phyloP scores from a whole-genome alignment of 2,113 vertebrate genomes.

The Ailurus styani region DNA sequence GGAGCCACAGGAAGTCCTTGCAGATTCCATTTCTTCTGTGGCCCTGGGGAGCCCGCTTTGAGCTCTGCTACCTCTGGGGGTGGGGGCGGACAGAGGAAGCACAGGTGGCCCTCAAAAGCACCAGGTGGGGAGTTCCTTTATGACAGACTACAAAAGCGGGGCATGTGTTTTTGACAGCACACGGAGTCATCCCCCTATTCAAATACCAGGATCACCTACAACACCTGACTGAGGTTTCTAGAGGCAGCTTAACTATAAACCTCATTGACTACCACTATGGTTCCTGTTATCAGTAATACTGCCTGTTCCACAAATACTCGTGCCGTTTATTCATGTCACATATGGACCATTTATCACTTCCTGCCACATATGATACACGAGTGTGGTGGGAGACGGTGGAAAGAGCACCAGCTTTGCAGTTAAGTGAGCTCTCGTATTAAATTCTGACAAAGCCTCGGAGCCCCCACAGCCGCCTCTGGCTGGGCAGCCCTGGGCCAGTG shows the following conservation, averaged over 20 bases:
- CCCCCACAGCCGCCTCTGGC: background rate
- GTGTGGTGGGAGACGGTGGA: background rate
- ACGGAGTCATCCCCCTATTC: background rate
- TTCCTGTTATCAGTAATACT: background rate
- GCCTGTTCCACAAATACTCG: background rate
- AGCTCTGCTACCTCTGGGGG: background rate
- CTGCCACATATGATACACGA: background rate
- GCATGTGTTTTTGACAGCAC: background rate
- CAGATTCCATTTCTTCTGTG: background rate
- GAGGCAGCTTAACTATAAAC: background rate
- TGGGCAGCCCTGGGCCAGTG: background rate
- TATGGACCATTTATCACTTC: background rate
- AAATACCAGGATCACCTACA: background rate
- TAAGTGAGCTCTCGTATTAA: background rate
- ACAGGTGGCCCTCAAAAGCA: background rate
- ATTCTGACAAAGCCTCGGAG: background rate
- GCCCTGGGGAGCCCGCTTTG: background rate
- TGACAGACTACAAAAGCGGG: background rate
- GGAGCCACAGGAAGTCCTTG: background rate
- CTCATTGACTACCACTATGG: rapidly evolving
- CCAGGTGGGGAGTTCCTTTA: background rate
- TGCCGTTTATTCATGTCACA: background rate
- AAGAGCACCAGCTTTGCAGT: background rate
- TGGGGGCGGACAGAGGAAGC: background rate
- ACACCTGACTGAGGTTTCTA: background rate